Evolutionary conservation across 2,113 vertebrate genomes (phyloP), one percentile per base, ranked within the genome.

Genomic region (Austrofundulus limnaeus): DNA sequence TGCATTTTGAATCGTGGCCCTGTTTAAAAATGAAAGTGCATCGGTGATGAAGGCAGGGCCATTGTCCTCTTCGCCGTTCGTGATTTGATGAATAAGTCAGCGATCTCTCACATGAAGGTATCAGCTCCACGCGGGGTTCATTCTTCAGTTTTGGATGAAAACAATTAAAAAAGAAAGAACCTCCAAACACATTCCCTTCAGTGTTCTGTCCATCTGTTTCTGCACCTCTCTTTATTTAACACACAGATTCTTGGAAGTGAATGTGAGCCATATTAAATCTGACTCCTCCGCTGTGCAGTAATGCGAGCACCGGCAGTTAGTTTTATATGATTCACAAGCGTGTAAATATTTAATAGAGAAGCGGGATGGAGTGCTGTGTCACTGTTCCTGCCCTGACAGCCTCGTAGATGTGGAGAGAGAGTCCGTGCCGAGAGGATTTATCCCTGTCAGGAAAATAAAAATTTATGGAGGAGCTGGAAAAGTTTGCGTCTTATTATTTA

Each of bases 291-390:
- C 82, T 43, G 67, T 37, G 71, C 51, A 14, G 86, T 86, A 90
- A 88, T 72, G 70, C 25, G 79, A 87, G 64, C 49, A 48, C 57
- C 50, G 19, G 88, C 51, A 79, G 86, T 86, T 87, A 81, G 85
- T 88, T 91, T 89, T 83, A 87, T 88, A 81, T 53, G 61, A 90
- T 92, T 90, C 86, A 89, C 88, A 75, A 90, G 86, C 75, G 39
- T 88, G 91, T 90, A 86, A 90, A 90, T 90, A 88, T 91, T 92
- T 91, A 88, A 90, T 88, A 75, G 75, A 86, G 84, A 73, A 61
- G 52, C 61, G 37, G 74, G 61, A 78, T 73, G 72, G 74, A 80
- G 81, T 88, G 81, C 87, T 72, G 83, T 82, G 80, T 83, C 84
- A 84, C 71, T 78, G 72, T 74, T 82, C 75, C 82, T 81, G 65